Conservation (phyloP, 2,113 vertebrate species). For the Sylvietta virens region DNA sequence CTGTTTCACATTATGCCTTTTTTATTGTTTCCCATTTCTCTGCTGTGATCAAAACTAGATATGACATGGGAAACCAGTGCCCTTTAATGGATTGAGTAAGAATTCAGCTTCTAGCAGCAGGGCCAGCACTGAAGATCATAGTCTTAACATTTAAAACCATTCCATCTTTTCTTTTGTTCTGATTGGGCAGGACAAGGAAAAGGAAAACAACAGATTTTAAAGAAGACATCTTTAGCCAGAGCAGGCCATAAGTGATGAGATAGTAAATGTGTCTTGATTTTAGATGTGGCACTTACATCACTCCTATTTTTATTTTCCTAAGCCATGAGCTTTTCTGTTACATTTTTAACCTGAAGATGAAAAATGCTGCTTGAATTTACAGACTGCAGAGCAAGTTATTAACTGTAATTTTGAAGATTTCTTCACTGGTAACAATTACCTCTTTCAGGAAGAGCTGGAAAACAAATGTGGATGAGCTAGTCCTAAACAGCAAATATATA, state of each 20-base stretch:
- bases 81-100: conserved; percentile 36
- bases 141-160: conserved; percentile 9
- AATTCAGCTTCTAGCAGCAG: not conserved
- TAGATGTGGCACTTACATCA: not conserved
- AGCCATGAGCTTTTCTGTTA: not conserved
- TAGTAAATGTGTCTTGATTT: not conserved
- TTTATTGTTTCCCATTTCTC: conserved; percentile 42
- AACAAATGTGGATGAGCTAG: not conserved
- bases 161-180: conserved; percentile 9
- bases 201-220: not conserved
- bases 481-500: not conserved
- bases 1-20: conserved; percentile 46
- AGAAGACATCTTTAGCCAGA: not conserved
- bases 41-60: conserved; percentile 46
- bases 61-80: conserved; percentile 42
- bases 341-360: not conserved
- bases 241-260: not conserved
- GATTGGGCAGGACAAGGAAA: not conserved
- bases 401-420: not conserved
- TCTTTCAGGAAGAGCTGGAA: not conserved
- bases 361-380: not conserved
- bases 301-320: not conserved
- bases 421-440: not conserved
- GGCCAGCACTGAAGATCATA: not conserved
- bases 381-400: not conserved